Base-by-base conservation (phyloP, 2,113 vertebrate species). In the Podarcis raffonei region DNA sequence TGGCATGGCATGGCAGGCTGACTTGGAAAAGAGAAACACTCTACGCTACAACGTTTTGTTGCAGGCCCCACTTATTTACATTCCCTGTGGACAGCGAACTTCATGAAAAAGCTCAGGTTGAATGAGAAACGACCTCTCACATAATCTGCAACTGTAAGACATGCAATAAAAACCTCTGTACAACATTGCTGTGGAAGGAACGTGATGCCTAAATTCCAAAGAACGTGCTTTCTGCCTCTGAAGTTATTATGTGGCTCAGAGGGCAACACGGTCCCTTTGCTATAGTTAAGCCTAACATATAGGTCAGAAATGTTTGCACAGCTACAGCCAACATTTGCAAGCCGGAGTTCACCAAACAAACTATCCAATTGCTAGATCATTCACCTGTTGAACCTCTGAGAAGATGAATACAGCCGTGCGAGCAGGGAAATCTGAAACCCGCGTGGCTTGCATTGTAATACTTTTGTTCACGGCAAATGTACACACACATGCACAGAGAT, bases 371-470 rank as follows among this genome's bases (percentile, higher is more conserved):
- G 42, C 39, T 69, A n/a, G 57, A 66, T 25, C 13, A 23, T 53
- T 89, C 93, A 83, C 83, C 1, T 78, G 87, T 62, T 71, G 59
- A 86, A 86, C 77, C 88, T 93, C 13, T 90, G 88, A 84, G 62
- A 91, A 94, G 91, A 93, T 69, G 93, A 95, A 95, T 85, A 89
- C 37, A 76, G 65, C 83, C 94, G 89, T 81, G 89, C 90, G 78
- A 18, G 85, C 22, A 57, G 90, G 89, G 84, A 88, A 94, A 90
- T 1, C 79, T 5, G 85, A 90, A 92, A 79, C 84, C 84, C n/a
- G 1, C 76, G 81, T 1, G 92, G 93, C 12, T 88, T 93, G 91
- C 90, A 72, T 85, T 93, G 81, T 20, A 75, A 88, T 74, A 76
- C 90, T 93, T 91, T 8, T 8, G 85, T 83, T 88, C 92, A 48